phyloP scores from a whole-genome alignment of 2,113 vertebrate species.

The Paracyprichromis sp. region DNA sequence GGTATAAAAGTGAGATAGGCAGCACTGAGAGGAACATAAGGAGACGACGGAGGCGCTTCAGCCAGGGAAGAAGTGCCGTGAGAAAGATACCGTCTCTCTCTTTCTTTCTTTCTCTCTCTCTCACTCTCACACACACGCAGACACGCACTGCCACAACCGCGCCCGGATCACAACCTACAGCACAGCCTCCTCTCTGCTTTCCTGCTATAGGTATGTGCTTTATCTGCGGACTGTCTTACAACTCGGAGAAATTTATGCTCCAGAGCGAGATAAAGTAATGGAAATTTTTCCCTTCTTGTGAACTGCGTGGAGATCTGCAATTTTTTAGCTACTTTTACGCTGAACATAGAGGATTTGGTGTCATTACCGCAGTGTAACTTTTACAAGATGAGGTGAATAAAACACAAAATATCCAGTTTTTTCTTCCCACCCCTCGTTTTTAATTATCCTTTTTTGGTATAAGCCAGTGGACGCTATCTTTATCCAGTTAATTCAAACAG shows the following conservation, averaged over 20 bases:
- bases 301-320: slow-evolving; percentile 1
- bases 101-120: background rate
- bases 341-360: slow-evolving; percentile 34
- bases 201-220: slow-evolving; percentile 73
- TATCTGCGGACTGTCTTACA: slow-evolving; percentile 24
- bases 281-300: background rate
- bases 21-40: slow-evolving; percentile 73
- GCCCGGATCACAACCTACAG: slow-evolving; percentile 65
- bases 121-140: background rate
- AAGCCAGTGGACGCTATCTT: background rate
- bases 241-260: slow-evolving; percentile 14
- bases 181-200: slow-evolving; percentile 54
- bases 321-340: slow-evolving; percentile 20
- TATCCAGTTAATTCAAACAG: background rate
- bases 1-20: slow-evolving; percentile 71
- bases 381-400: background rate
- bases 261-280: slow-evolving; percentile 40
- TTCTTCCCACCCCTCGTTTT: background rate
- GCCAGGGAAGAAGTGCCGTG: slow-evolving; percentile 74
- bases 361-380: slow-evolving; percentile 46
- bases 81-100: slow-evolving; percentile 66
- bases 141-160: slow-evolving; percentile 56
- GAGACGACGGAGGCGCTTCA: slow-evolving; percentile 78
- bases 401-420: background rate
- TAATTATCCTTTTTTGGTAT: background rate